These are phyloP conservation scores for Apodemia mormo DNA, from an alignment of 2,888 invertebrate genomes.

Conservation along the genomic window DNA sequence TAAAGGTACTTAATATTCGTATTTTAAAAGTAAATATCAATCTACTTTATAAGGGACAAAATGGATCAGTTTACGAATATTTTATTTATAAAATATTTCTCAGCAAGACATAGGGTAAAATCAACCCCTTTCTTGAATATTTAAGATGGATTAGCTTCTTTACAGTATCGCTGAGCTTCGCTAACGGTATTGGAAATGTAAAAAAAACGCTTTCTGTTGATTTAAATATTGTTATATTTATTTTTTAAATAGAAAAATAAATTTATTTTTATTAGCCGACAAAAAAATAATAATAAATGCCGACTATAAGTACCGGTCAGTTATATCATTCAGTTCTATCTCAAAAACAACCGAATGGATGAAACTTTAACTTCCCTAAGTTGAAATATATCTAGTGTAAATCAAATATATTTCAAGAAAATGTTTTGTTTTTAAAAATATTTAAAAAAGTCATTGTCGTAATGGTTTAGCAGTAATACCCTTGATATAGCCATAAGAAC, in stretches of 20 bases:
- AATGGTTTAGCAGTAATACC: too few species aligned
- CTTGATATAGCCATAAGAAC: too few species aligned
- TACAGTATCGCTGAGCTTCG: background rate
- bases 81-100: background rate
- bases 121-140: constrained; percentile 7
- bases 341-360: too few species aligned
- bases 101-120: background rate
- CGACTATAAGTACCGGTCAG: too few species aligned
- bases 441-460: too few species aligned
- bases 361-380: too few species aligned
- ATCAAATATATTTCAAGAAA: too few species aligned
- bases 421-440: too few species aligned
- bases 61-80: background rate
- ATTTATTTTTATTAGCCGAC: background rate
- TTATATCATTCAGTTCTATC: too few species aligned
- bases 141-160: background rate
- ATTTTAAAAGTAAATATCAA: background rate
- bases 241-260: background rate
- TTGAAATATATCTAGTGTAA: too few species aligned
- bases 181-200: background rate
- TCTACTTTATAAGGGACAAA: background rate
- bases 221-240: background rate
- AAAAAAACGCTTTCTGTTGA: background rate
- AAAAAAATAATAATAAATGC: too few species aligned
- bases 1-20: too few species aligned